Conservation (phyloP, 2,113 vertebrate genomes). For the Lagopus leucura region DNA sequence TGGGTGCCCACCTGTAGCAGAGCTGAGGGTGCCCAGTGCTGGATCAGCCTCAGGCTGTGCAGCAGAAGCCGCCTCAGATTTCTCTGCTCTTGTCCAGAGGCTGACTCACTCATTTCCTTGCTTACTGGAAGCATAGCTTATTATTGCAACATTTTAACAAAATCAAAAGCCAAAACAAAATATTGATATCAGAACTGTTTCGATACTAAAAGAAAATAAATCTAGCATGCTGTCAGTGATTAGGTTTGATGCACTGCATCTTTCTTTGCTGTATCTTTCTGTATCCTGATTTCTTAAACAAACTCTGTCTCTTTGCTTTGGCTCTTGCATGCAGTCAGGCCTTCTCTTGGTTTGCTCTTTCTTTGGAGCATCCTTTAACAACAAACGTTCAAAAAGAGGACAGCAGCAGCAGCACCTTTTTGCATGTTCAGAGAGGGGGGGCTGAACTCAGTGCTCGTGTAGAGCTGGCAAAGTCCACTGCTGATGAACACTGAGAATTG, state of each 20-base stretch:
- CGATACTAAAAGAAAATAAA: not conserved
- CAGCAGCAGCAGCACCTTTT: not conserved
- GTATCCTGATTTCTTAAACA: fast-evolving
- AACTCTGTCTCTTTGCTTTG: not conserved
- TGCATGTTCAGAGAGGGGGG: not conserved
- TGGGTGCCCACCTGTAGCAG: not conserved
- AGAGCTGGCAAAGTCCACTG: not conserved
- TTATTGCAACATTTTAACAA: constrained; percentile 32
- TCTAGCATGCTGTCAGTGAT: not conserved
- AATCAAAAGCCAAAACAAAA: constrained; percentile 40
- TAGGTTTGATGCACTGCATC: not conserved
- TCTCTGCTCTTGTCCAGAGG: constrained; percentile 34
- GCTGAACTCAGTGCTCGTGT: not conserved
- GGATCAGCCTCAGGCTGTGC: not conserved
- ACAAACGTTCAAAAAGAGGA: not conserved
- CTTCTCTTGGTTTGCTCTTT: not conserved
- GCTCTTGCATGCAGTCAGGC: not conserved
- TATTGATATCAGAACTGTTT: constrained; percentile 19
- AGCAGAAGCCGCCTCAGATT: not conserved
- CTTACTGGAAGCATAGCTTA: constrained; percentile 51
- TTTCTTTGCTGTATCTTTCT: not conserved
- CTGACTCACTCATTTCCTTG: constrained; percentile 38
- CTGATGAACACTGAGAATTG: not conserved
- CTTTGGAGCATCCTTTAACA: not conserved
- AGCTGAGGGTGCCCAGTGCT: not conserved